Evolutionary conservation across 2,888 invertebrate species (phyloP).

Genomic region (Stomorhina lunata): DNA sequence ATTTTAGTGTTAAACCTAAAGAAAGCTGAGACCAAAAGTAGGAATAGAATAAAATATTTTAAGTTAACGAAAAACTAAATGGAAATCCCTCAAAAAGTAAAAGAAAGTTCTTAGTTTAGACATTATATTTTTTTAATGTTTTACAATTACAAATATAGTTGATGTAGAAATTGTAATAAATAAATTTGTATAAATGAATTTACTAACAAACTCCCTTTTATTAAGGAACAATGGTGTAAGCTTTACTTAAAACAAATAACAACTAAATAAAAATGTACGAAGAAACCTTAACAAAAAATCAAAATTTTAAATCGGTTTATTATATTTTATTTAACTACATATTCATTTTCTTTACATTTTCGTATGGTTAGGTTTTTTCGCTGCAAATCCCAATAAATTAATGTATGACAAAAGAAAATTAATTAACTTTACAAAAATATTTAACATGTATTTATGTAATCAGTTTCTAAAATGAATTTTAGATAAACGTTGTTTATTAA

Average conservation of each 20-base stretch:
- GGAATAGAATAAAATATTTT: not conserved
- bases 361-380: no score
- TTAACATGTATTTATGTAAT: not conserved
- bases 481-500: conserved; percentile 38
- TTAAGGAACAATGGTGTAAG: conserved; percentile 64
- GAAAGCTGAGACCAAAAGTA: conserved; percentile 36
- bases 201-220: conserved; percentile 31
- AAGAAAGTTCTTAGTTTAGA: not conserved
- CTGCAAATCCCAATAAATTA: not conserved
- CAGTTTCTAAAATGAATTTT: conserved; percentile 27
- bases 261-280: not conserved
- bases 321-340: no score
- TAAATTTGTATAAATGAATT: conserved; percentile 4
- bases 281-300: not conserved
- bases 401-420: not conserved
- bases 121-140: conserved; percentile 29
- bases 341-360: not conserved
- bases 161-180: not conserved
- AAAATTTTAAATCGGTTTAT: not conserved
- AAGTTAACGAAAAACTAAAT: not conserved
- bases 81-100: not conserved
- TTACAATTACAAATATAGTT: not conserved
- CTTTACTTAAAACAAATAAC: conserved; percentile 62
- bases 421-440: not conserved
- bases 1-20: not conserved